Base-by-base conservation (phyloP, 2,797 vertebrate genomes). In the Sternotherus odoratus region DNA sequence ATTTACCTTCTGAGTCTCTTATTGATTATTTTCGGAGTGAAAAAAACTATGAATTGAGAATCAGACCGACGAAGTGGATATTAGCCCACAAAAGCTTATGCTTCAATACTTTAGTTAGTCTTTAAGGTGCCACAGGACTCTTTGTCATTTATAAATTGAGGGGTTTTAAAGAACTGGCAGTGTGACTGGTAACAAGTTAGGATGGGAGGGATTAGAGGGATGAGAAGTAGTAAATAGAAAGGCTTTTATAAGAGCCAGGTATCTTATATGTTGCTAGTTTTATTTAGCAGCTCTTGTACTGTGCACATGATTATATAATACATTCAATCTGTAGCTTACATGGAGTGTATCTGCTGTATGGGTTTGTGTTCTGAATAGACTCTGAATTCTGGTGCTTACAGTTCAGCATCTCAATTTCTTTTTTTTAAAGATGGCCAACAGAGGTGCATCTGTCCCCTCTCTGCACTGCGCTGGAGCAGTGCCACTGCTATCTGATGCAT, bases 231-330 rank as follows among this genome's bases (percentile, higher is more conserved):
- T 57, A 57, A 57, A 57, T 13, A 66, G 91, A 86, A 16, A 51
- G 3, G 12, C 85, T 90, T 93, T 48, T 72, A 1, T 63, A 82
- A 82, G 17, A 33, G 3, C 24, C 5, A 57, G 56, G 26, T 57
- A 57, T 50, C 89, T 91, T 86, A 48, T 36, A 49, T 74, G 6
- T 36, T 91, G 91, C 81, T 83, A 83, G 83, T 91, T 93, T 89
- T 79, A 84, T 39, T 79, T 90, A 89, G 26, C 77, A 90, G 79
- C 85, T 53, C 15, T 16, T 63, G n/a, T 57, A 57, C 28, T 57
- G 51, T 28, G 11, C 28, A 15, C 28, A 15, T 4, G 26, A 7
- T 57, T 57, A 30, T 57, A 30, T 57, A 57, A 57, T 30, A 57
- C 28, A 57, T 57, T 57, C 28, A 57, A 30, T 57, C 56, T 30